Evolutionary conservation across 2,888 invertebrate genomes (phyloP).

Genomic region (Melanophora roralis): DNA sequence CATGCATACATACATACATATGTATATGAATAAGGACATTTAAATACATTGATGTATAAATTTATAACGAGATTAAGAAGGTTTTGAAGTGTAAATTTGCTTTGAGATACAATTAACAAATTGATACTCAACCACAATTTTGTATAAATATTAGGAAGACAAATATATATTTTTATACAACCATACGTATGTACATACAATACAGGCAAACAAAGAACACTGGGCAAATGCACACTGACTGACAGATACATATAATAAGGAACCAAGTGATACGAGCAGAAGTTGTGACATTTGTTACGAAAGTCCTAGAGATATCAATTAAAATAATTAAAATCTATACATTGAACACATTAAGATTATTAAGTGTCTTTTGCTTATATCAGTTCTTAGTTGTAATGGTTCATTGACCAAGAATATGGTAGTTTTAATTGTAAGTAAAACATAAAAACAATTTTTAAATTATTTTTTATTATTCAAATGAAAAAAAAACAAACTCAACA

Average conservation of each 20-base stretch:
- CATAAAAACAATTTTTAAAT: conserved; percentile 4
- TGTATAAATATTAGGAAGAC: no score
- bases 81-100: conserved; percentile 63
- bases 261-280: no score
- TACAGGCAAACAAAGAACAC: neutral
- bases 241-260: no score
- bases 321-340: conserved; percentile 43
- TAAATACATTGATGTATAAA: conserved; percentile 41
- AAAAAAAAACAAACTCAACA: conserved; percentile 16
- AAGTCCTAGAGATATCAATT: conserved; percentile 46
- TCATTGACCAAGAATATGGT: conserved; percentile 32
- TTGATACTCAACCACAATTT: conserved; percentile 48
- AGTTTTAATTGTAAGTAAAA: conserved; percentile 13
- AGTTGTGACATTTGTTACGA: conserved; percentile 18
- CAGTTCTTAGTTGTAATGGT: conserved; percentile 24
- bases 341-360: conserved; percentile 40
- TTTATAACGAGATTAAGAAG: conserved; percentile 59
- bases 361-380: conserved; percentile 6
- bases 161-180: no score
- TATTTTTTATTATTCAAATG: no score
- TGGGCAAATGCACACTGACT: neutral
- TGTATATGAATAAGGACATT: neutral
- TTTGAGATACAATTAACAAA: conserved; percentile 62
- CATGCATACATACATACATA: neutral
- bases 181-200: neutral